Base-by-base conservation (phyloP, 2,888 invertebrate genomes). In the Eilema depressum region DNA sequence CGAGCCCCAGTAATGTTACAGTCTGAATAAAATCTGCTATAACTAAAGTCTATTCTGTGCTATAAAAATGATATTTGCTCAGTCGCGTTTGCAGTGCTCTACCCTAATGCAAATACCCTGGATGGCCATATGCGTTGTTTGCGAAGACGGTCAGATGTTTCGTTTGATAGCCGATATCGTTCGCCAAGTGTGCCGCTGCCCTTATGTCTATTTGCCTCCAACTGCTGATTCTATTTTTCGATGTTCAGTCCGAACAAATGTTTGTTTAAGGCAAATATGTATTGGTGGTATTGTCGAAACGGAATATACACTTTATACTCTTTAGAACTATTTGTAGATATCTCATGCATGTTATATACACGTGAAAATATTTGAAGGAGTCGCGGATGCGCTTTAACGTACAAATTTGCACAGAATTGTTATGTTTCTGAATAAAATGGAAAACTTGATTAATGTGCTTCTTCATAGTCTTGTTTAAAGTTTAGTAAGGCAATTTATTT, bases 1-100 rank as follows among this genome's bases (percentile, higher is more conserved):
- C 23, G 10, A 68, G 8, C 37, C n/a, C 11, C n/a, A 68, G 26
- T 63, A 56, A 57, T n/a, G n/a, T n/a, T n/a, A n/a, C n/a, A 57
- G 8, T 41, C 26, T 0, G 20, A 63, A 41, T 41, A 33, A 25
- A 62, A 63, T 63, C n/a, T 26, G 53, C n/a, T 53, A 8, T 53
- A n/a, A 5, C 0, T 41, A 10, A 47, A 47, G 20, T 26, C 56
- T 68, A 23, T 63, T 30, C 70, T 47, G 60, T 41, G 41, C 63
- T 3, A 67, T 83, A 83, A 84, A 84, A 84, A 83, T 83, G 75
- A 83, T 83, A 85, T 84, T 84, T 84, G 82, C 78, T 77, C 71
- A 73, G 75, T 69, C 67, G 71, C 66, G 82, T 85, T 83, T 82
- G 84, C 82, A 65, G 67, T 71, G 75, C 79, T 75, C 71, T 76